Base-by-base conservation (phyloP, 1,140 invertebrate genomes). In the Cheumatopsyche charites region DNA sequence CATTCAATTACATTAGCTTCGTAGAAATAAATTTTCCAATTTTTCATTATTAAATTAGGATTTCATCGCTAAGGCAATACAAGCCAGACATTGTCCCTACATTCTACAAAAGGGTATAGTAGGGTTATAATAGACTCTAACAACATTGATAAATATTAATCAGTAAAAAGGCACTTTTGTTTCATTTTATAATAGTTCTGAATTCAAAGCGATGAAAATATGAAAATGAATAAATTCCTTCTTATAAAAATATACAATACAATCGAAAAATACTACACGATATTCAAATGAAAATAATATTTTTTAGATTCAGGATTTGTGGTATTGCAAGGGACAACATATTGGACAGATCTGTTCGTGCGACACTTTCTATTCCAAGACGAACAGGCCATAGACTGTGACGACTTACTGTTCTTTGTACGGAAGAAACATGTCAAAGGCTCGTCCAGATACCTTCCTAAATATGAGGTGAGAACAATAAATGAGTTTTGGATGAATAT, bases 311-410 rank as follows among this genome's bases (percentile, higher is more conserved):
- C 91, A 26, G 93, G 93, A 41, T 95, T 95, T 82, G 93, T 95
- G 49, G 90, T 96, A 81, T 87, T 95, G 3, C 93, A 95, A 84
- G 93, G 94, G 47, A 95, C 93, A 52, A 95, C 94, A 0, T 98
- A 97, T 82, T 98, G 96, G 96, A 97, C 94, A 29, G 94, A 96
- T 82, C 85, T 98, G 66, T 98, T 98, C 83, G 93, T 97, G 49
- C 87, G 94, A 5, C 94, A 98, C 85, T 98, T 98, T 82, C 84
- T 98, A 7, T 96, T 96, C 79, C 92, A 95, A 86, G 86, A 87
- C 76, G 85, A 87, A 78, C 88, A 89, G 77, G 89, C 91, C 47
- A 95, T 94, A 71, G 94, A 95, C 80, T 91, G 94, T 78, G 96
- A 98, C 84, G 97, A 98, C 81, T 87, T 98, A 77, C 82, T 98